Percentiles rank a stretch among this genome's conserved stretches.
These are phyloP conservation scores for Auanema sp. DNA, from an alignment of 2,888 invertebrate species.

Conservation along the genomic window DNA sequence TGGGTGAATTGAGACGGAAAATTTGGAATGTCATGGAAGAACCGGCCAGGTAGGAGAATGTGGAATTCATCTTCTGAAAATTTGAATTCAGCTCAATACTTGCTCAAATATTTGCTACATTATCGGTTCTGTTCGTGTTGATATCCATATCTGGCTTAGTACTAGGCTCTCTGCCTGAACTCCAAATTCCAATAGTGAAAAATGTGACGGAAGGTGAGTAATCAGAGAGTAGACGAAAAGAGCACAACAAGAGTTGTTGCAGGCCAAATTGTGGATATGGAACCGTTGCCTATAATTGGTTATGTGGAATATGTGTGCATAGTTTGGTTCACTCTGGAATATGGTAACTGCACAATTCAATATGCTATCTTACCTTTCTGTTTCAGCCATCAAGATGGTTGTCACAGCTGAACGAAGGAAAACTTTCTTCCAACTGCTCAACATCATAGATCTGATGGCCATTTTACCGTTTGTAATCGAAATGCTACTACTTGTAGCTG, in stretches of 20 bases:
- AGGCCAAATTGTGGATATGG: conserved; percentile 40
- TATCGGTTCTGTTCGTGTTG: conserved; percentile 56
- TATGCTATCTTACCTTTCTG: background rate
- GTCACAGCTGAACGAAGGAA: conserved; percentile 43
- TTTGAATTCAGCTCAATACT: conserved; percentile 39
- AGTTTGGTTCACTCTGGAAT: conserved; percentile 58
- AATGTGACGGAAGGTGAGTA: conserved; percentile 1
- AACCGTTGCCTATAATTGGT: conserved; percentile 49
- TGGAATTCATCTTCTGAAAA: background rate
- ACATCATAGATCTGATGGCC: conserved; percentile 57
- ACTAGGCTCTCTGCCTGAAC: conserved; percentile 53
- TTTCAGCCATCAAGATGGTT: conserved; percentile 46
- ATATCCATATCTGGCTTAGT: conserved; percentile 57
- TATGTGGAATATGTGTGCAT: conserved; percentile 57
- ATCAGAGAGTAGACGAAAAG: background rate
- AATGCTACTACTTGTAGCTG: conserved; percentile 46
- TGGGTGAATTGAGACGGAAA: conserved; percentile 40
- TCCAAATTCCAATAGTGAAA: conserved; percentile 41
- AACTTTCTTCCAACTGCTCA: conserved; percentile 51
- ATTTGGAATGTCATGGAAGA: conserved; percentile 57
- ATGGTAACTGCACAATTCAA: conserved; percentile 22
- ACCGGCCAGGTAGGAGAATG: conserved; percentile 40
- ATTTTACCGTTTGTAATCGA: conserved; percentile 59
- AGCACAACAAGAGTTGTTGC: conserved; percentile 5
- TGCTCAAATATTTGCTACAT: conserved; percentile 51